A percentile compares a stretch with the other conserved stretches of the same genome.
phyloP scores from a whole-genome alignment of 92 coral and sea anemone genomes.

The Palythoa caribaeorum region DNA sequence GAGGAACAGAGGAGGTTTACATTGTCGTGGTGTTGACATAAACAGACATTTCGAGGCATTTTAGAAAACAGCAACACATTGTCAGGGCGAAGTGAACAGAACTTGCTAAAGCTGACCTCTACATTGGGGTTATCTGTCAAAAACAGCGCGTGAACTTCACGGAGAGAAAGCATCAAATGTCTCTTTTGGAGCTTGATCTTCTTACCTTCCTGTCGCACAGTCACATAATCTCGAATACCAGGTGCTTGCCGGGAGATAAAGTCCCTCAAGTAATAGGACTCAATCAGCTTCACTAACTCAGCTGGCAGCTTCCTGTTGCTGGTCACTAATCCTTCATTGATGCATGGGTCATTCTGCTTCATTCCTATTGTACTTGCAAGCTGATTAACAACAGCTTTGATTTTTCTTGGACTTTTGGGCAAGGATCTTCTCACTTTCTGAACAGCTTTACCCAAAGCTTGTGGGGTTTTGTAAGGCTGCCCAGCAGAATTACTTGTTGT shows the following conservation, averaged over 20 bases:
- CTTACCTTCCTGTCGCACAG: conserved; percentile 17
- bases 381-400: conserved; percentile 24
- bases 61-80: conserved; percentile 52
- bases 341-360: background rate
- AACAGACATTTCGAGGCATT: conserved; percentile 59
- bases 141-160: background rate
- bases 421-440: conserved; percentile 26
- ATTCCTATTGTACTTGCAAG: background rate
- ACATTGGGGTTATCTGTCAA: background rate
- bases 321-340: background rate
- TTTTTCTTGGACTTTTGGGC: conserved; percentile 35
- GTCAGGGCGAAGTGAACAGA: conserved; percentile 44
- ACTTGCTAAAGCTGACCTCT: conserved; percentile 51
- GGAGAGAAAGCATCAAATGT: conserved; percentile 33
- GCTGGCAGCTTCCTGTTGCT: conserved; percentile 39
- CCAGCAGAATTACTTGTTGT: background rate
- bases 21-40: conserved; percentile 65
- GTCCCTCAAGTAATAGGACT: conserved; percentile 8
- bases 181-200: conserved; percentile 18
- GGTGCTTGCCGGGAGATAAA: conserved; percentile 43
- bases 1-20: conserved; percentile 55
- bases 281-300: conserved; percentile 2
- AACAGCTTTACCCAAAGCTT: conserved; percentile 26
- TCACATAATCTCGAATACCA: conserved; percentile 31
- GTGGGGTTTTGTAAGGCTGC: conserved; percentile 36